Evolutionary conservation across 1,140 invertebrate genomes (phyloP).

Genomic region (Contarinia nasturtii): DNA sequence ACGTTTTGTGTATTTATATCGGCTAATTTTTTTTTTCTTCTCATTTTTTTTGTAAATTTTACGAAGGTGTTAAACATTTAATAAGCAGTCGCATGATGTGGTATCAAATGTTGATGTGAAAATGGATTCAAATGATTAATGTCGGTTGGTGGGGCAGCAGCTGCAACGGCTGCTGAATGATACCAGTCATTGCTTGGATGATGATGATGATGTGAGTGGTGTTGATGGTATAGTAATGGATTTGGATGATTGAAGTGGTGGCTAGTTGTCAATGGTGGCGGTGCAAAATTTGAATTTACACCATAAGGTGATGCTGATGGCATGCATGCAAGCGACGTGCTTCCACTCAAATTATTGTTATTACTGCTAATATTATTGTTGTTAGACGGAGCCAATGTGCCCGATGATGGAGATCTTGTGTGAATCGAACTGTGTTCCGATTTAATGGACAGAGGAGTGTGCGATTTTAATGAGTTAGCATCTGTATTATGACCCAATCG

Average conservation of each 20-base stretch:
- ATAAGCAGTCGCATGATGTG: conserved; percentile 33
- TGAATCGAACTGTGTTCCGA: conserved; percentile 8
- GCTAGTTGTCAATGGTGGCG: conserved; percentile 13
- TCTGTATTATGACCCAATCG: neutral
- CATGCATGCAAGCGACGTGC: conserved; percentile 9
- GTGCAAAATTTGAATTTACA: conserved; percentile 6
- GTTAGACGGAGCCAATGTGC: conserved; percentile 9
- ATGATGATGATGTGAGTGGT: conserved; percentile 21
- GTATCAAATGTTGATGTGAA: conserved; percentile 28
- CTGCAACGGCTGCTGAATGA: conserved; percentile 28
- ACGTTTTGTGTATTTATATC: no score
- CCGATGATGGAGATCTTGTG: conserved; percentile 12
- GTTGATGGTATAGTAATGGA: conserved; percentile 13
- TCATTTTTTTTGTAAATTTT: no score
- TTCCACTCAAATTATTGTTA: conserved; percentile 15
- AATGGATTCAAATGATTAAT: conserved; percentile 32
- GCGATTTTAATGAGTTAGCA: conserved; percentile 24
- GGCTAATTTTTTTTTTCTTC: no score
- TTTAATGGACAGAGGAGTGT: conserved; percentile 20
- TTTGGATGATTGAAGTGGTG: conserved; percentile 8
- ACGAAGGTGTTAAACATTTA: conserved; percentile 11
- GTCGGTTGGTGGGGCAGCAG: conserved; percentile 33
- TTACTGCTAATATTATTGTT: conserved; percentile 23
- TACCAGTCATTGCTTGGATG: conserved; percentile 21
- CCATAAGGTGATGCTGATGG: neutral